Percentiles rank a stretch among this genome's conserved stretches.
These are phyloP conservation scores for Harpagoxenus sublaevis DNA, from an alignment of 2,888 invertebrate species.

Conservation along the genomic window DNA sequence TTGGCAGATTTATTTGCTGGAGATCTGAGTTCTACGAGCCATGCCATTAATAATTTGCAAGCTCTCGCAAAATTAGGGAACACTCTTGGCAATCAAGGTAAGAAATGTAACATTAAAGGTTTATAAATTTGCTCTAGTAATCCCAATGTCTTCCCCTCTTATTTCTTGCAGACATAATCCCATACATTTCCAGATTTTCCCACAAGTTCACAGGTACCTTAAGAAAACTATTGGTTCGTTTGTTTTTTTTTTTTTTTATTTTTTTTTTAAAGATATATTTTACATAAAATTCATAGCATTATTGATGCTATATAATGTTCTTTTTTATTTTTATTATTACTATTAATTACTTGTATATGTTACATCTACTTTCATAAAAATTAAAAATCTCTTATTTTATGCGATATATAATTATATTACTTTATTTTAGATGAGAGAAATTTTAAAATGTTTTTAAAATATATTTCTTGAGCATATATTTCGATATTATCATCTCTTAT, in stretches of 20 bases:
- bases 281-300: background rate
- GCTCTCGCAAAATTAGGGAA: slow-evolving; percentile 95
- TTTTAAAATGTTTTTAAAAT: background rate
- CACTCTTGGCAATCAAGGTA: slow-evolving; percentile 87
- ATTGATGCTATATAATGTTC: background rate
- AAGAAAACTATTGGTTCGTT: background rate
- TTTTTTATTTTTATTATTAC: background rate
- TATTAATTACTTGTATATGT: background rate
- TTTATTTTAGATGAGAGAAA: background rate
- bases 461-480: background rate
- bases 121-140: slow-evolving; percentile 1
- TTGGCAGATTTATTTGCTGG: slow-evolving; percentile 93
- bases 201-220: slow-evolving; percentile 2
- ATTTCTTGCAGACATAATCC: slow-evolving; percentile 15
- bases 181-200: slow-evolving; percentile 34
- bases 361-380: background rate
- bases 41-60: slow-evolving; percentile 95
- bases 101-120: slow-evolving; percentile 43
- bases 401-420: too few species aligned
- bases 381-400: background rate
- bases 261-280: background rate
- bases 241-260: background rate
- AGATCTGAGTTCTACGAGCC: slow-evolving; percentile 89
- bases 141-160: background rate
- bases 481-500: background rate